phyloP scores from a whole-genome alignment of 2,797 vertebrate genomes.

The Molossus alvarezi region DNA sequence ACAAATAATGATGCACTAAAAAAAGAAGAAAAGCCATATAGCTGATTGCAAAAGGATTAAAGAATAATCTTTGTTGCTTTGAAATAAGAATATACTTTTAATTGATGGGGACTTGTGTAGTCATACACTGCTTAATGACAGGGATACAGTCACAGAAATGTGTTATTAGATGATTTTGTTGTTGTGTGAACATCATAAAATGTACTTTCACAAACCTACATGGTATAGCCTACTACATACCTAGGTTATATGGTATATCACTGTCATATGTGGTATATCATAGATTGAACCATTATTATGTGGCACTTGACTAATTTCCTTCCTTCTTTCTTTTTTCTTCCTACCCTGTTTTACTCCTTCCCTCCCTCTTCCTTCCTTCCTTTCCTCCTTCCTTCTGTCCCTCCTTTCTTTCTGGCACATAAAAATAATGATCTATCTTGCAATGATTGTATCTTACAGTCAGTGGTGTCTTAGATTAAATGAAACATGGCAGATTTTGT shows the following conservation, averaged over 20 bases:
- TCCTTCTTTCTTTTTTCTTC: neutral
- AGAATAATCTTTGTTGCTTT: constrained; percentile 42
- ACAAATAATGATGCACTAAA: neutral
- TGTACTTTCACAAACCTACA: neutral
- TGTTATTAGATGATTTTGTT: neutral
- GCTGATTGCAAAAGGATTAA: neutral
- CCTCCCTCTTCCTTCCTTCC: neutral
- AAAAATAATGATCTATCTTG: neutral
- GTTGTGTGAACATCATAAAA: neutral
- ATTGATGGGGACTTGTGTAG: neutral
- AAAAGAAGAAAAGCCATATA: neutral
- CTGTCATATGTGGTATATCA: neutral
- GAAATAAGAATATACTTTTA: constrained; percentile 9
- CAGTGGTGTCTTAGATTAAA: neutral
- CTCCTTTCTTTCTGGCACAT: neutral
- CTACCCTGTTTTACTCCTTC: neutral
- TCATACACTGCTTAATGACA: neutral
- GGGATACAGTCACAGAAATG: neutral
- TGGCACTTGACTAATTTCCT: neutral
- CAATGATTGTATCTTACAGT: neutral
- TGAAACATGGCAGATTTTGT: constrained; percentile 15
- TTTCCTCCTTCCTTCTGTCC: fast-evolving
- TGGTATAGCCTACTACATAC: neutral
- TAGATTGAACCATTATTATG: neutral
- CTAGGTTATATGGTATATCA: neutral